Evolutionary conservation across 2,888 invertebrate species (phyloP).

Genomic region (Platypus cylindrus): DNA sequence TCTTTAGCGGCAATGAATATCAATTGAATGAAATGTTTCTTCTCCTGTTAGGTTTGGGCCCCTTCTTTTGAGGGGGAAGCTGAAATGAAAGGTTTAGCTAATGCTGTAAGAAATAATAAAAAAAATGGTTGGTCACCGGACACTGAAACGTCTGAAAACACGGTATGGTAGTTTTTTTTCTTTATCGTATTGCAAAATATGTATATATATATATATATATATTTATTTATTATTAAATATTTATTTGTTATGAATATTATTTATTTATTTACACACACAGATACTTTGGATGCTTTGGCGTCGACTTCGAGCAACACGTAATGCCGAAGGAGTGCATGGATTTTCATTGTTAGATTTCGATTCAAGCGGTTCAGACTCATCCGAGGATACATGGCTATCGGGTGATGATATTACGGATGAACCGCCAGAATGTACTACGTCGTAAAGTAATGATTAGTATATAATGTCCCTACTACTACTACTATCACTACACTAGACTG

Average conservation of each 20-base stretch:
- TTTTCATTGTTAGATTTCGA: slow-evolving; percentile 8
- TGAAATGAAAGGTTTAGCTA: slow-evolving; percentile 41
- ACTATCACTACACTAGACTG: too few species aligned
- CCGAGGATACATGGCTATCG: slow-evolving; percentile 15
- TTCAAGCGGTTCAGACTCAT: slow-evolving; percentile 17
- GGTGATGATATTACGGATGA: slow-evolving; percentile 21
- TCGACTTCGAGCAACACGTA: slow-evolving; percentile 24
- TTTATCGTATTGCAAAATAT: background rate
- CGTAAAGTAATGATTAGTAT: slow-evolving; percentile 12
- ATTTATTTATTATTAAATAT: background rate
- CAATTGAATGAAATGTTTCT: background rate
- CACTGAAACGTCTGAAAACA: slow-evolving; percentile 21
- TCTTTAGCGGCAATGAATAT: too few species aligned
- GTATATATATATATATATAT: background rate
- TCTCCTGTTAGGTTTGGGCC: slow-evolving; percentile 47
- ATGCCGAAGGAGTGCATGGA: slow-evolving; percentile 6
- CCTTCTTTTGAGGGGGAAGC: slow-evolving; percentile 53
- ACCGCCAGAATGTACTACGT: slow-evolving; percentile 23
- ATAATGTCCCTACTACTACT: too few species aligned
- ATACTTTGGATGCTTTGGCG: slow-evolving; percentile 34
- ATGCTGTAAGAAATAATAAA: slow-evolving; percentile 27
- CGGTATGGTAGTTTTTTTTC: slow-evolving; percentile 5
- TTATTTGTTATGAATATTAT: background rate
- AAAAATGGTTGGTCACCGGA: slow-evolving; percentile 12
- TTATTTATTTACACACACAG: slow-evolving; percentile 16